Evolutionary conservation across 1,140 invertebrate species (phyloP).

Genomic region (Tetramorium alpestre): DNA sequence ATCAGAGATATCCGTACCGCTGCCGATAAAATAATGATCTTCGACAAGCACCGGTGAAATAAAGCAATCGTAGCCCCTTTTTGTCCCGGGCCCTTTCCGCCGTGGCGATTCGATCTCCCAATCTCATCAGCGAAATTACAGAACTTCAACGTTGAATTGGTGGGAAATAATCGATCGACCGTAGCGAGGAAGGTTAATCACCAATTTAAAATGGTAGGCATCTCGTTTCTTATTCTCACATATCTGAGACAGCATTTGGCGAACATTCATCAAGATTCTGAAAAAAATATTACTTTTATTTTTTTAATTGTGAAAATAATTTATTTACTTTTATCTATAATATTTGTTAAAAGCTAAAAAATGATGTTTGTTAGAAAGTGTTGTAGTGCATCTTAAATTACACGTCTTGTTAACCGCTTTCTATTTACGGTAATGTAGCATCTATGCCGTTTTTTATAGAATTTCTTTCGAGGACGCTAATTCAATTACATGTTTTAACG

Average conservation of each 20-base stretch:
- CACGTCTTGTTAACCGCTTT: background rate
- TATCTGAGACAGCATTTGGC: background rate
- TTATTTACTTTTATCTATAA: background rate
- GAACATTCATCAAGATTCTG: background rate
- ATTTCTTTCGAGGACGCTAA: background rate
- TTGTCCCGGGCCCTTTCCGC: background rate
- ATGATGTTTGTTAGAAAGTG: background rate
- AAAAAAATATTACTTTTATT: background rate
- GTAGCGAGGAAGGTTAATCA: constrained; percentile 1
- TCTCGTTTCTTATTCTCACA: background rate
- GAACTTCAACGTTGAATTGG: background rate
- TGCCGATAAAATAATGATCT: constrained; percentile 73
- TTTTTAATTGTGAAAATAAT: background rate
- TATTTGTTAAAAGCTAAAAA: background rate
- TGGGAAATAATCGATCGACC: constrained; percentile 32
- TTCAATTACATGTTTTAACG: constrained; percentile 9
- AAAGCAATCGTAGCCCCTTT: constrained; percentile 65
- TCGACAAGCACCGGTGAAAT: constrained; percentile 63
- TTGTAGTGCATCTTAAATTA: background rate
- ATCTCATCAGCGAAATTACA: constrained; percentile 33
- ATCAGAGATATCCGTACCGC: constrained; percentile 59
- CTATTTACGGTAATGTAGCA: background rate
- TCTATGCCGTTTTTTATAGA: background rate
- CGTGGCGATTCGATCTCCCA: constrained; percentile 13
- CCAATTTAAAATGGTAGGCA: constrained; percentile 15